Percentiles rank a stretch among this genome's conserved stretches.
phyloP scores from a whole-genome alignment of 92 coral and sea anemone species.

The Diadumene lineata region DNA sequence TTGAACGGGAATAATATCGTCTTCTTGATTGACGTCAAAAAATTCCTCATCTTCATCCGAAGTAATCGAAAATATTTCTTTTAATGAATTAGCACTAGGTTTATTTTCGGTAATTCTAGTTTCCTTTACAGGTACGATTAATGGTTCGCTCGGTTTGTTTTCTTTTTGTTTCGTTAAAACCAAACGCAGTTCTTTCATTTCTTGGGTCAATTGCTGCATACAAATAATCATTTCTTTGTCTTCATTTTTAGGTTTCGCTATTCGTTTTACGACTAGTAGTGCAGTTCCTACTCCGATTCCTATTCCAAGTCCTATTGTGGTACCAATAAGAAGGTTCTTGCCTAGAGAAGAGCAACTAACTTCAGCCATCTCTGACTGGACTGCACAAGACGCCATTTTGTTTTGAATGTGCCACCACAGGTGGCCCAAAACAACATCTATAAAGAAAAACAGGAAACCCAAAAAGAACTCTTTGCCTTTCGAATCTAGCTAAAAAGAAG shows the following conservation, averaged over 20 bases:
- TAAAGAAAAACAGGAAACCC: not conserved
- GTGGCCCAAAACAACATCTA: slow-evolving; percentile 13
- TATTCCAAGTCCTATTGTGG: slow-evolving; percentile 82
- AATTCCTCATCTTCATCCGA: slow-evolving; percentile 81
- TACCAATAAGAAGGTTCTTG: slow-evolving; percentile 60
- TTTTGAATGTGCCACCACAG: slow-evolving; percentile 19
- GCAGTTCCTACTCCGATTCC: slow-evolving; percentile 86
- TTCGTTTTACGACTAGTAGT: slow-evolving; percentile 49
- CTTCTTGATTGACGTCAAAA: slow-evolving; percentile 77
- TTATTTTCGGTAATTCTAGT: slow-evolving; percentile 19
- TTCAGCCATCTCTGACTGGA: slow-evolving; percentile 18
- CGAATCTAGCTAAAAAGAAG: not conserved
- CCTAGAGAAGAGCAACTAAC: slow-evolving; percentile 56
- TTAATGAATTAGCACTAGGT: slow-evolving; percentile 27
- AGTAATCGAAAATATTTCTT: slow-evolving; percentile 35
- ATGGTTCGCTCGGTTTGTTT: no score
- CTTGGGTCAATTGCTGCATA: slow-evolving; percentile 63
- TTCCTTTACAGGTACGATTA: slow-evolving; percentile 13
- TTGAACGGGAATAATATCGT: slow-evolving; percentile 23
- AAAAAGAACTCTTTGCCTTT: not conserved
- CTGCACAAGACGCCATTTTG: slow-evolving; percentile 68
- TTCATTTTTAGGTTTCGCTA: slow-evolving; percentile 26
- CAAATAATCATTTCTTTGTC: slow-evolving; percentile 67
- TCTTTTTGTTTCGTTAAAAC: slow-evolving; percentile 54
- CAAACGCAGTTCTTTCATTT: slow-evolving; percentile 72